phyloP scores from a whole-genome alignment of 2,113 vertebrate genomes.

The Pardalotus punctatus region DNA sequence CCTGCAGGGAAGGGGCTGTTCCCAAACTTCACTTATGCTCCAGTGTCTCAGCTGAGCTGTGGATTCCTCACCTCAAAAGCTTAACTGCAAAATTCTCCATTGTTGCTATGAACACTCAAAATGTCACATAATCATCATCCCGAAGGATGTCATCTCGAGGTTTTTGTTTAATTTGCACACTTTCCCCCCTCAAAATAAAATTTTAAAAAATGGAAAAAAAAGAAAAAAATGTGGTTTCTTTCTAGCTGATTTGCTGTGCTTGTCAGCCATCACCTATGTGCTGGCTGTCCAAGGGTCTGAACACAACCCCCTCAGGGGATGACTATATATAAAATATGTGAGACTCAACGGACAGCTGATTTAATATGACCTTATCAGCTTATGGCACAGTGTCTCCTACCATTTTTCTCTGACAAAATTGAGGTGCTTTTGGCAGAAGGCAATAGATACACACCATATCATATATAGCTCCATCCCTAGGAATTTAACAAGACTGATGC shows the following conservation, averaged over 20 bases:
- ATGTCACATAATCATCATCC: not conserved
- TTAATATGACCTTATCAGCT: conserved; percentile 70
- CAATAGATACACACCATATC: conserved; percentile 51
- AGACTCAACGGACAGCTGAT: conserved; percentile 59
- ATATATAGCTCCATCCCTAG: conserved; percentile 23
- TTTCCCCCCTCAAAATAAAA: not conserved
- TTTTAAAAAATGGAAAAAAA: too few species aligned
- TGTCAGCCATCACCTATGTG: conserved; percentile 40
- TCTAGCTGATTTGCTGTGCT: not conserved
- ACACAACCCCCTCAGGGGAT: conserved; percentile 19
- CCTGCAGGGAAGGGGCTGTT: not conserved
- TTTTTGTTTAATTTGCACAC: not conserved
- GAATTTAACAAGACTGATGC: conserved; percentile 50
- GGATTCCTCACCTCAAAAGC: not conserved
- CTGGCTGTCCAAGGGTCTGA: conserved; percentile 3
- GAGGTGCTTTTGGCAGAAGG: conserved; percentile 55
- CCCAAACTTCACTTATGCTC: not conserved
- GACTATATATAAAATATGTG: conserved; percentile 49
- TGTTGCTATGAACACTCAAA: fast-evolving
- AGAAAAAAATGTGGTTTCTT: not conserved
- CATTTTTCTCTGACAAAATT: conserved; percentile 41
- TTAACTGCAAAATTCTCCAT: not conserved
- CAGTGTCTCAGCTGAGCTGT: not conserved
- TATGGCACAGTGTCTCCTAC: conserved; percentile 54
- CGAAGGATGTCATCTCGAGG: not conserved